Conservation (phyloP, 2,113 vertebrate species). For the Zosterops lateralis region DNA sequence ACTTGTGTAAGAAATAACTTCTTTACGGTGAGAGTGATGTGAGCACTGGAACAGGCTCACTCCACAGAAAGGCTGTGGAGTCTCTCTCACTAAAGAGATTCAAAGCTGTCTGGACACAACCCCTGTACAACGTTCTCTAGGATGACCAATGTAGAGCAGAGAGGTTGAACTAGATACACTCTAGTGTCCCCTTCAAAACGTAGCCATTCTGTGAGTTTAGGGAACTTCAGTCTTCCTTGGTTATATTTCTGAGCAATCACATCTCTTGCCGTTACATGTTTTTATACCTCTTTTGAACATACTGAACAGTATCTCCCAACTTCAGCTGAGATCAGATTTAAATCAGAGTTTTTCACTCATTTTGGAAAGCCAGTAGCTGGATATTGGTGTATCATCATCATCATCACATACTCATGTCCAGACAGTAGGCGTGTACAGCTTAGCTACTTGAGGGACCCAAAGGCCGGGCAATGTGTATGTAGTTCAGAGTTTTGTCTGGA, state of each 20-base stretch:
- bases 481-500: neutral
- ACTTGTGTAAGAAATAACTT: neutral
- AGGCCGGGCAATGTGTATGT: neutral
- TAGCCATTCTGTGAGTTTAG: neutral
- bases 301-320: neutral
- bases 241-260: neutral
- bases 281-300: neutral
- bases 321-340: neutral
- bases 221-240: neutral
- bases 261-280: neutral
- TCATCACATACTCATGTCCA: neutral
- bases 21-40: neutral
- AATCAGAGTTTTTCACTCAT: neutral
- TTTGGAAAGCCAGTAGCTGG: neutral
- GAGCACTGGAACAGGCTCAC: neutral
- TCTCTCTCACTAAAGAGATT: neutral
- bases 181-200: accelerated
- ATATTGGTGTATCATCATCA: neutral
- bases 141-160: neutral
- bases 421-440: neutral
- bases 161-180: neutral
- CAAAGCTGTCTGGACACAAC: neutral
- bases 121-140: neutral
- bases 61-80: neutral
- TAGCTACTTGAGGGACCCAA: neutral